Conservation (phyloP, 2,888 invertebrate species). For the Augiades crinisus region DNA sequence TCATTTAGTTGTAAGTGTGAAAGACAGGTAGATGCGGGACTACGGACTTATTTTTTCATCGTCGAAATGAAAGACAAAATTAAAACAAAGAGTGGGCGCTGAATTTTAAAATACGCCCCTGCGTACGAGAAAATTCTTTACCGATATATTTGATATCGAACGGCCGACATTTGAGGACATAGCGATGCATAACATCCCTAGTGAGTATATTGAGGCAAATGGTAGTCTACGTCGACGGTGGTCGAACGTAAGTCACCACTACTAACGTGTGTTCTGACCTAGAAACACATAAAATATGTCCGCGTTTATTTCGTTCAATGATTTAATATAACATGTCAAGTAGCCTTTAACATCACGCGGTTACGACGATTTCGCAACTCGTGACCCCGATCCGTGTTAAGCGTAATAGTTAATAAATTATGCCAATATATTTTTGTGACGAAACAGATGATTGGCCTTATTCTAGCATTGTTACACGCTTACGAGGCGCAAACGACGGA, state of each 20-base stretch:
- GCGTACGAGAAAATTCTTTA: too few relatives aligned
- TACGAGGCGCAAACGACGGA: neutral
- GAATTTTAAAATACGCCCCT: too few relatives aligned
- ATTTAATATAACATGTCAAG: conserved; percentile 16
- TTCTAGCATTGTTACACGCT: conserved; percentile 8
- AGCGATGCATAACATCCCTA: too few relatives aligned
- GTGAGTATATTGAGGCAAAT: neutral
- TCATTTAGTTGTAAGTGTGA: too few relatives aligned
- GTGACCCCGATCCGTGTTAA: conserved; percentile 29
- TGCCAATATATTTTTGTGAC: conserved; percentile 17
- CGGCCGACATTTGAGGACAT: too few relatives aligned
- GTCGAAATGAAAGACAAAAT: too few relatives aligned
- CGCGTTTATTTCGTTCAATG: conserved; percentile 23
- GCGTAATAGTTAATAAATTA: conserved; percentile 25
- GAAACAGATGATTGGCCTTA: conserved; percentile 7
- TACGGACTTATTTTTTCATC: too few relatives aligned
- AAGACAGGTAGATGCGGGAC: too few relatives aligned
- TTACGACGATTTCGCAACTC: conserved; percentile 30
- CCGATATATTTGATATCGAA: too few relatives aligned
- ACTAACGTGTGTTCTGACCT: conserved; percentile 13
- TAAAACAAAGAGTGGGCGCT: too few relatives aligned
- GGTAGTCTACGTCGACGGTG: conserved; percentile 1
- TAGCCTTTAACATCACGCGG: conserved; percentile 12
- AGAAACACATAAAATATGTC: conserved; percentile 31
- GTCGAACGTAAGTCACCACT: neutral